Percentiles rank a stretch among this genome's conserved stretches.
Conservation (phyloP, 1,140 invertebrate species). For the Ephestia elutella region DNA sequence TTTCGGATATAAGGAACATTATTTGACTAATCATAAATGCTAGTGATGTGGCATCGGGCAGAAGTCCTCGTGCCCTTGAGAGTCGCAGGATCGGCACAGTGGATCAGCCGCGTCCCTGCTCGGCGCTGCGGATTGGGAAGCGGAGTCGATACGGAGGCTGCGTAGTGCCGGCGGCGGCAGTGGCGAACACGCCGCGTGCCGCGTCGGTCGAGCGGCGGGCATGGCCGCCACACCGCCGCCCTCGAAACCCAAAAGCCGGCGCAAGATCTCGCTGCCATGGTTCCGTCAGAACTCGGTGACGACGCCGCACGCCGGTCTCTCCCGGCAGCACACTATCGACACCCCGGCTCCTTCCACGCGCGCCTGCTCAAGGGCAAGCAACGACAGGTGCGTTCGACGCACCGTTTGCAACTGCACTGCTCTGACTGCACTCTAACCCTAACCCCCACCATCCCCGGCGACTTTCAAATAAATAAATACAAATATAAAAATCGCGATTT, state of each 20-base stretch:
- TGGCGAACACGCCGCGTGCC: slow-evolving; percentile 54
- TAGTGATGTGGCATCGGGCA: not conserved
- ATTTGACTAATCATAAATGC: too few relatives aligned
- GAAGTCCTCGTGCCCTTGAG: not conserved
- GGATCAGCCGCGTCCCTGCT: slow-evolving; percentile 41
- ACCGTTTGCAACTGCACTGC: slow-evolving; percentile 11
- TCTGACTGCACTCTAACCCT: slow-evolving; percentile 9
- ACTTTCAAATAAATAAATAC: too few relatives aligned
- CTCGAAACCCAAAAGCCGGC: slow-evolving; percentile 78
- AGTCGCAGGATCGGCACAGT: slow-evolving; percentile 15
- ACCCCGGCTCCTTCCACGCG: slow-evolving; percentile 87
- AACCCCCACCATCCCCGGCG: not conserved
- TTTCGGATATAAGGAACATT: too few relatives aligned
- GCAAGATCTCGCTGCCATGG: slow-evolving; percentile 92
- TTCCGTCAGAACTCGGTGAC: slow-evolving; percentile 86
- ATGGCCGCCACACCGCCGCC: slow-evolving; percentile 73
- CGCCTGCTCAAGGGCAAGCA: slow-evolving; percentile 73
- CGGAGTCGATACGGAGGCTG: slow-evolving; percentile 71
- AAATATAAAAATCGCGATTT: too few relatives aligned
- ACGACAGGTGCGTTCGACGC: slow-evolving; percentile 49
- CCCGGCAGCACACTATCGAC: slow-evolving; percentile 92
- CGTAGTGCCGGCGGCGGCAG: slow-evolving; percentile 59
- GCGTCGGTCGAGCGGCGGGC: slow-evolving; percentile 51
- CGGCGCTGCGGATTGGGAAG: slow-evolving; percentile 42
- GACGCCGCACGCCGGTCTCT: slow-evolving; percentile 80